A percentile compares a stretch with the other conserved stretches of the same genome.
phyloP scores from a whole-genome alignment of 2,113 vertebrate genomes.

The Thinocorus orbignyianus region DNA sequence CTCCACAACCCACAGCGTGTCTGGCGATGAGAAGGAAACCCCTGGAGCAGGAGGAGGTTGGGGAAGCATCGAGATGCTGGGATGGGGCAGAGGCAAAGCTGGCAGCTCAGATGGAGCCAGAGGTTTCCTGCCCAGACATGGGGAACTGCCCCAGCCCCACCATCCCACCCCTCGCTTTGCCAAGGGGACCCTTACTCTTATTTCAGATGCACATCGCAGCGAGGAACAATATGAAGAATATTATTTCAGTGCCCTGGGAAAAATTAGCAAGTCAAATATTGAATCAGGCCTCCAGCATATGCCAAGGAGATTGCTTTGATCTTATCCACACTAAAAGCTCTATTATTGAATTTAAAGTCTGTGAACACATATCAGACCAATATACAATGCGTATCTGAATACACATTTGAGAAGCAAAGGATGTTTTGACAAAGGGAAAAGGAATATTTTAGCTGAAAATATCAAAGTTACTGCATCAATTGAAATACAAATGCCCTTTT shows the following conservation, averaged over 20 bases:
- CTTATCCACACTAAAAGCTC: conserved; percentile 86
- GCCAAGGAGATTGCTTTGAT: conserved; percentile 88
- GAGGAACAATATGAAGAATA: conserved; percentile 80
- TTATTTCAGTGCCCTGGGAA: conserved; percentile 83
- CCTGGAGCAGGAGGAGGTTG: not conserved
- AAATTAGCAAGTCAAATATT: conserved; percentile 94
- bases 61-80: not conserved
- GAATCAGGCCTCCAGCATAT: conserved; percentile 83
- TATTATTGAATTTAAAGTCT: conserved; percentile 83
- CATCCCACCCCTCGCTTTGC: not conserved
- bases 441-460: conserved; percentile 65
- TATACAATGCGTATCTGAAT: conserved; percentile 74
- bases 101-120: not conserved
- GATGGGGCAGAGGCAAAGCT: not conserved
- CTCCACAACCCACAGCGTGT: not conserved
- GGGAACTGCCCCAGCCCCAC: not conserved
- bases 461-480: conserved; percentile 61
- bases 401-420: conserved; percentile 62
- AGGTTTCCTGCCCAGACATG: not conserved
- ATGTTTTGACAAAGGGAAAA: conserved; percentile 72
- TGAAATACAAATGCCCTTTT: conserved; percentile 46
- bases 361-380: conserved; percentile 79
- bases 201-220: conserved; percentile 61
- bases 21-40: not conserved
- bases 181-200: conserved; percentile 51